phyloP scores from a whole-genome alignment of 2,797 vertebrate species.

The Sparidentex hasta region DNA sequence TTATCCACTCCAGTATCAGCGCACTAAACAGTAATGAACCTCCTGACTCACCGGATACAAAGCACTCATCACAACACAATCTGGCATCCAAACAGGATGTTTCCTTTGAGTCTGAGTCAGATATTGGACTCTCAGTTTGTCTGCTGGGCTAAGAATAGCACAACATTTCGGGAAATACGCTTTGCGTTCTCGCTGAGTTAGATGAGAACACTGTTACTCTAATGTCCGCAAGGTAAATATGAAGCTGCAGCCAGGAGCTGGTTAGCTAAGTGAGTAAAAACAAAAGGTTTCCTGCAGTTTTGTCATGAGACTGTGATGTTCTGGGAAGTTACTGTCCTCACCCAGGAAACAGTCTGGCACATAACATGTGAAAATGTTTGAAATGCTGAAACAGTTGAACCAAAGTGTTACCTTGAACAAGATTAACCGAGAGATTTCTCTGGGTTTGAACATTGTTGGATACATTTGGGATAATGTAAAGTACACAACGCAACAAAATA shows the following conservation, averaged over 20 bases:
- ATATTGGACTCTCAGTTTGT: conserved; percentile 12
- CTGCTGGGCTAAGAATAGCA: conserved; percentile 3
- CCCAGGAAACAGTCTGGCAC: background rate
- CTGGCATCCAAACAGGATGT: conserved; percentile 46
- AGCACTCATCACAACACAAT: conserved; percentile 50
- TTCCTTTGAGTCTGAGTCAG: conserved; percentile 41
- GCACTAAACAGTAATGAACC: conserved; percentile 51
- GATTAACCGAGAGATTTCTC: too few relatives aligned
- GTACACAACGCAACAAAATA: too few relatives aligned
- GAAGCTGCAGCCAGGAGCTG: background rate
- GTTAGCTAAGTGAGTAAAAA: background rate
- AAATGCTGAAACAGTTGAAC: too few relatives aligned
- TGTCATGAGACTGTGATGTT: background rate
- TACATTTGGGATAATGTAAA: too few relatives aligned
- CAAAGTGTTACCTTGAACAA: too few relatives aligned
- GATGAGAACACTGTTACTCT: background rate
- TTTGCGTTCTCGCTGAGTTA: background rate
- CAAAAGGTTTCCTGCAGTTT: background rate
- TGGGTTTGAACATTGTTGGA: too few relatives aligned
- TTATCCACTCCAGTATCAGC: conserved; percentile 43
- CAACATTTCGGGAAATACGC: background rate
- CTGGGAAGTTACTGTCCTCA: background rate
- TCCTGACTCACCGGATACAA: conserved; percentile 35
- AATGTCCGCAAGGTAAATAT: background rate
- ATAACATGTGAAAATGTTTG: background rate